Evolutionary conservation across 2,888 invertebrate genomes (phyloP).

Genomic region (Acanthococcus lagerstroemiae): DNA sequence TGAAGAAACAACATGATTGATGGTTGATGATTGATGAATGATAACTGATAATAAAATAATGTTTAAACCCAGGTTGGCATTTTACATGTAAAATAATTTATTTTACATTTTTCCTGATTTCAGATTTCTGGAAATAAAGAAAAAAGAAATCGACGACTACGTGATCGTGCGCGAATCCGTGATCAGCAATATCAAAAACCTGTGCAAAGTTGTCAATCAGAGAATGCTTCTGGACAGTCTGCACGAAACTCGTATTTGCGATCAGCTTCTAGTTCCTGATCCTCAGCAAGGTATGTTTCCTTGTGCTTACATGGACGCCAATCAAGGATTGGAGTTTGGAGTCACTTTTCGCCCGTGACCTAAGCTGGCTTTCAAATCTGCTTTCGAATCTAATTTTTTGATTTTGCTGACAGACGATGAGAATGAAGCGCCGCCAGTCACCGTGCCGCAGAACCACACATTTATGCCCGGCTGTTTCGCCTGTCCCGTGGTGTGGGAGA

Average conservation of each 20-base stretch:
- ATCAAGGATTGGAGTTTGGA: background rate
- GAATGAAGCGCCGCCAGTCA: conserved; percentile 5
- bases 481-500: conserved; percentile 63
- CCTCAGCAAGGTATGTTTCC: conserved; percentile 36
- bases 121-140: conserved; percentile 48
- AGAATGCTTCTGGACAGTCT: conserved; percentile 57
- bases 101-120: conserved; percentile 15
- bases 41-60: too few relatives aligned
- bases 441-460: conserved; percentile 38
- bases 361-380: background rate
- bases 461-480: conserved; percentile 59
- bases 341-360: background rate
- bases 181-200: conserved; percentile 48
- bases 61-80: too few relatives aligned
- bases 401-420: background rate
- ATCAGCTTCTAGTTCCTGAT: conserved; percentile 56
- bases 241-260: conserved; percentile 55
- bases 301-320: background rate
- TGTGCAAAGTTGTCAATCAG: conserved; percentile 58
- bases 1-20: too few relatives aligned
- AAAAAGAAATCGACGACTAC: conserved; percentile 47
- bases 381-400: too few relatives aligned
- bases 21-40: too few relatives aligned
- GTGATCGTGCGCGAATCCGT: conserved; percentile 47
- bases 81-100: too few relatives aligned